Conservation (phyloP, 2,888 invertebrate species). For the Cactoblastis cactorum region DNA sequence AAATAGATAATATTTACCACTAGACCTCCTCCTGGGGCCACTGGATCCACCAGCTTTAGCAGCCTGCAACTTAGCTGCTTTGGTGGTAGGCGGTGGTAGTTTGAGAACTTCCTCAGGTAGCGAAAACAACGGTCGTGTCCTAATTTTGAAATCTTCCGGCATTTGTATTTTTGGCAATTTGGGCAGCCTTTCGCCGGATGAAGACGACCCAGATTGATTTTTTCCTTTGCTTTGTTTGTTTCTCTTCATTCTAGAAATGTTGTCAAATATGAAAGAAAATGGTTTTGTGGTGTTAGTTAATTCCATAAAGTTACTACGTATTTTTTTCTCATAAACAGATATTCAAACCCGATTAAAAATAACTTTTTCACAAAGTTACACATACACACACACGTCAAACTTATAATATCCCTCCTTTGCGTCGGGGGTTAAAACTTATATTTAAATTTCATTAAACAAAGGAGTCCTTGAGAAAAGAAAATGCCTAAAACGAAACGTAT, state of each 20-base stretch:
- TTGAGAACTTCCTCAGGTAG: slow-evolving; percentile 81
- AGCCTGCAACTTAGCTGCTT: slow-evolving; percentile 49
- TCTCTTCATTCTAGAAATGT: slow-evolving; percentile 40
- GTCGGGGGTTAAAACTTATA: too few species aligned
- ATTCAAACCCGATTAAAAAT: too few species aligned
- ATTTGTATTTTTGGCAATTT: slow-evolving; percentile 75
- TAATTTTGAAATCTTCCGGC: slow-evolving; percentile 78
- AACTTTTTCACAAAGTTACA: too few species aligned
- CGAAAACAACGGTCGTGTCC: slow-evolving; percentile 79
- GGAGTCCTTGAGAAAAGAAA: too few species aligned
- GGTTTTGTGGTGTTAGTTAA: too few species aligned
- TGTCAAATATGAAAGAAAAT: too few species aligned
- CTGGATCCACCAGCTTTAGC: slow-evolving; percentile 33
- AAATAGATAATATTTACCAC: slow-evolving; percentile 42
- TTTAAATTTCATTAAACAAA: too few species aligned
- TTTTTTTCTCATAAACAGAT: too few species aligned
- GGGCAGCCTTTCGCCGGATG: slow-evolving; percentile 73
- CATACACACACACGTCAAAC: too few species aligned
- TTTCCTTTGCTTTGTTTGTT: slow-evolving; percentile 66
- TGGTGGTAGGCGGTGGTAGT: slow-evolving; percentile 58
- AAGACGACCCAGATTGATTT: slow-evolving; percentile 51
- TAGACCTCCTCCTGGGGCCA: slow-evolving; percentile 46
- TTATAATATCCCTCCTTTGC: too few species aligned
- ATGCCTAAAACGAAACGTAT: not conserved
- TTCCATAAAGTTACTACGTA: too few species aligned